Evolutionary conservation across 2,888 invertebrate species (phyloP), one percentile per base, ranked within the genome.

Genomic region (Napeogenes sylphis): DNA sequence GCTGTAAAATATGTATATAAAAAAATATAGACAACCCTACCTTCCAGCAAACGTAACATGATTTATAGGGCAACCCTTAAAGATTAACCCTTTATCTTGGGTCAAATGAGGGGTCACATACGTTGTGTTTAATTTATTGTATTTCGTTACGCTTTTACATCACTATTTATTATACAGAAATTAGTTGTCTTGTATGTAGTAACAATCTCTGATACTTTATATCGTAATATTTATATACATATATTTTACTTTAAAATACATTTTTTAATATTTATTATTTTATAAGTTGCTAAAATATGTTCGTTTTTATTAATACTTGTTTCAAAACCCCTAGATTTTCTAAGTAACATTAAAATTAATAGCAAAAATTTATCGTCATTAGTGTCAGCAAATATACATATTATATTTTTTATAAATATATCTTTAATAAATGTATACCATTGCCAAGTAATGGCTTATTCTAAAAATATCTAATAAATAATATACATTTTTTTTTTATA

Each of bases 71-170:
- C 87, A 84, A 86, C 88, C 89, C 87, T 84, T 83, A 77, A 78
- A 83, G 85, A 87, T 89, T 89, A 90, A 90, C 88, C 88, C 88
- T 87, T 86, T 81, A 82, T 83, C 83, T 78, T 79, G 82, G 87
- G 85, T 88, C 85, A 82, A 68, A 75, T 77, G 81, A 81, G 73
- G 70, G 81, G 80, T 85, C 83, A 74, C 70, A 69, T 60, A 73
- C 76, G 70, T 77, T 73, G 70, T 65, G 61, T 65, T 63, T 72
- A 68, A 71, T 71, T 69, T 70, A 72, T 70, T 71, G 69, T 69
- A 60, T 70, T 70, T 67, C 65, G 71, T 66, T 68, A 67, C 62
- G 66, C 65, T 65, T 58, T 58, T 54, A 63, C 62, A 61, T 61
- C 45, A 38, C 54, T 66, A 66, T 59, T 53, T 61, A 46, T 66